phyloP scores from a whole-genome alignment of 2,888 invertebrate species.

The Drosophila fulvimacula region DNA sequence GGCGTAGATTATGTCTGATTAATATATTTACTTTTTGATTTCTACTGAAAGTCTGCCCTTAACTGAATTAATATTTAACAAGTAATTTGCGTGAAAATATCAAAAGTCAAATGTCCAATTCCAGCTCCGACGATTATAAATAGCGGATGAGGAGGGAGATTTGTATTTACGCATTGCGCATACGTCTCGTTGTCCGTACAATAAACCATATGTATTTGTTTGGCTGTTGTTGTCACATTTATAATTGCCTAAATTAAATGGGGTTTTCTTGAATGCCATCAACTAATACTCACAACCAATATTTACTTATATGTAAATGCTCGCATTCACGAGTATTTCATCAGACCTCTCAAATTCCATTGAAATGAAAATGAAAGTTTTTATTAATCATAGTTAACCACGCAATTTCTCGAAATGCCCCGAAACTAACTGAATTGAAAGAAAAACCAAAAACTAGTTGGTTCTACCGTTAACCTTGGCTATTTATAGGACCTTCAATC shows the following conservation, averaged over 20 bases:
- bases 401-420: not conserved
- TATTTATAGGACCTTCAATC: slow-evolving; percentile 48
- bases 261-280: not conserved
- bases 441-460: slow-evolving; percentile 10
- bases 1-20: slow-evolving; percentile 43
- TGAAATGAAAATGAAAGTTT: slow-evolving; percentile 17
- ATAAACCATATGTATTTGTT: slow-evolving; percentile 26
- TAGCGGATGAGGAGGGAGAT: not conserved
- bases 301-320: slow-evolving; percentile 23
- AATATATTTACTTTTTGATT: slow-evolving; percentile 41
- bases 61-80: slow-evolving; percentile 58
- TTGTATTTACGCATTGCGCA: slow-evolving; percentile 16
- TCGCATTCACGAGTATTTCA: slow-evolving; percentile 31
- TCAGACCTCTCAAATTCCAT: slow-evolving; percentile 35
- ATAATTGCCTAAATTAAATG: slow-evolving; percentile 11
- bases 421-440: slow-evolving; percentile 33
- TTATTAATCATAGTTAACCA: slow-evolving; percentile 44
- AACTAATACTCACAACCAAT: slow-evolving; percentile 29
- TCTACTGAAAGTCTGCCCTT: slow-evolving; percentile 35
- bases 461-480: slow-evolving; percentile 59
- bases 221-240: not conserved
- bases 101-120: slow-evolving; percentile 54
- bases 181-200: slow-evolving; percentile 32
- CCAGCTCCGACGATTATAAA: slow-evolving; percentile 21
- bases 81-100: slow-evolving; percentile 55